These are phyloP conservation scores for Microtus obscurus DNA, from an alignment of 2,797 vertebrate genomes.

Conservation along the genomic window DNA sequence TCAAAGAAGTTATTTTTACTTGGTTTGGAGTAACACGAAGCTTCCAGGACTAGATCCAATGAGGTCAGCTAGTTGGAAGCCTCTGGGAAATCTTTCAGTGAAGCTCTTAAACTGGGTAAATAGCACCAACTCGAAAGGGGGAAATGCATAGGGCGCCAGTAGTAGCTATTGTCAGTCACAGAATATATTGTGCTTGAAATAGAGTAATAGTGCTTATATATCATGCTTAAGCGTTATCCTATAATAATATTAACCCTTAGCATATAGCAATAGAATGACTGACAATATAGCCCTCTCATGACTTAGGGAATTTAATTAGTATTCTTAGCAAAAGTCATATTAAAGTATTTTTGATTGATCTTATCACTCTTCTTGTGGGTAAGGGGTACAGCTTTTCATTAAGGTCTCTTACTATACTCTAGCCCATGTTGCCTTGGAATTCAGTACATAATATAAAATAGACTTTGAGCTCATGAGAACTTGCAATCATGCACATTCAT, in stretches of 20 bases:
- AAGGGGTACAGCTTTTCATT: neutral
- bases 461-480: neutral
- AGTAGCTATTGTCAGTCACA: neutral
- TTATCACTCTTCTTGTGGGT: neutral
- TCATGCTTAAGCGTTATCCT: neutral
- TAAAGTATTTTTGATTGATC: neutral
- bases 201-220: neutral
- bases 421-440: neutral
- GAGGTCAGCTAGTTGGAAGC: neutral
- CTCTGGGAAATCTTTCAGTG: neutral
- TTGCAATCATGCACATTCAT: neutral
- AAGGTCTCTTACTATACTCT: neutral
- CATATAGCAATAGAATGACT: neutral
- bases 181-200: neutral
- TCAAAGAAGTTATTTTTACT: neutral
- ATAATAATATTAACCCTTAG: neutral
- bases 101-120: neutral
- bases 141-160: neutral
- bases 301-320: neutral
- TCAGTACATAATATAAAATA: no score
- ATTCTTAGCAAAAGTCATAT: neutral
- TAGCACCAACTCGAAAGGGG: neutral
- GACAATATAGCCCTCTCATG: neutral
- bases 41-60: neutral
- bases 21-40: neutral